Evolutionary conservation across 2,888 invertebrate genomes (phyloP).

Genomic region (Chironomus tentans): DNA sequence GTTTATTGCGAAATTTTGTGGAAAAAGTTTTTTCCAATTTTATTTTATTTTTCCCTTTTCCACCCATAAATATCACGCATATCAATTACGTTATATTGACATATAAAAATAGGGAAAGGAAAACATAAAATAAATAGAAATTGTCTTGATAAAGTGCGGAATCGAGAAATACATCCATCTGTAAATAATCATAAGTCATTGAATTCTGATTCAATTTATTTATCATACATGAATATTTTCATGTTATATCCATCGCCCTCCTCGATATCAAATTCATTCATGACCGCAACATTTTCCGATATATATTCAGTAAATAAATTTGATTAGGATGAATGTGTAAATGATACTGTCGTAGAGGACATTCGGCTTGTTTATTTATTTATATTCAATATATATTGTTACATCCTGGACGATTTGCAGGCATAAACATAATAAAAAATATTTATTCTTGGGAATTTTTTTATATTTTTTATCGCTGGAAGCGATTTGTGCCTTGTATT

Average conservation of each 20-base stretch:
- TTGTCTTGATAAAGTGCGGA: not conserved
- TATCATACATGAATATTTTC: not conserved
- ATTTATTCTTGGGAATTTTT: not conserved
- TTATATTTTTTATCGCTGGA: conserved; percentile 12
- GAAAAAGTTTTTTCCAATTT: not conserved
- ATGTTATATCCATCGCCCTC: not conserved
- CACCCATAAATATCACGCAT: conserved; percentile 7
- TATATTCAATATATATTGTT: not conserved
- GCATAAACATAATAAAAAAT: too few relatives aligned
- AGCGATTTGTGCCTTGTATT: not conserved
- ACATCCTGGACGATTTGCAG: not conserved
- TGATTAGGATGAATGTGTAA: conserved; percentile 29
- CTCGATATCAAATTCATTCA: too few relatives aligned
- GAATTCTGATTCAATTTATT: conserved; percentile 20
- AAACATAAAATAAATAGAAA: not conserved
- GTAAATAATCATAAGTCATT: conserved; percentile 25
- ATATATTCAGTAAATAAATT: conserved; percentile 26
- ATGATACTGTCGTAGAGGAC: conserved; percentile 25
- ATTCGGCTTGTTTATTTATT: conserved; percentile 14
- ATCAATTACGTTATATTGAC: conserved; percentile 9
- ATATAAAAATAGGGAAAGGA: not conserved
- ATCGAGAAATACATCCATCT: conserved; percentile 7
- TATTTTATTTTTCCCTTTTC: too few relatives aligned
- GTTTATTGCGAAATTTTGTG: not conserved
- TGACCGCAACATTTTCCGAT: conserved; percentile 25